These are phyloP conservation scores for Botrylloides violaceus DNA, from an alignment of 23 tunicate species.

Conservation along the genomic window DNA sequence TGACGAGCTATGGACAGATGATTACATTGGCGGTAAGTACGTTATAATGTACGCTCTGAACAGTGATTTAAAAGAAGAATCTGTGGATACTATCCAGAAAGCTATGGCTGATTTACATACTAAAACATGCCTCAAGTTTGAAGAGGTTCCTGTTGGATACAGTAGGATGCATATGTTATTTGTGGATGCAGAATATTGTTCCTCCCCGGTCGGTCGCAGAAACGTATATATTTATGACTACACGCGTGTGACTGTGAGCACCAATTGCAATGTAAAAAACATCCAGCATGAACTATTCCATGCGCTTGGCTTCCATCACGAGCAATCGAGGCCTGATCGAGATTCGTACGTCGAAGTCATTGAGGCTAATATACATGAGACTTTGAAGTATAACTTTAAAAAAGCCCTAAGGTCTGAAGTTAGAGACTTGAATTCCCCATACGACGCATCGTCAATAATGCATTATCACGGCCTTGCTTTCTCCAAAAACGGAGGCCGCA, in stretches of 20 bases:
- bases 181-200: neutral
- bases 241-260: neutral
- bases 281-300: slow-evolving; percentile 18
- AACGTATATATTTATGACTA: neutral
- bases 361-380: neutral
- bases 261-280: neutral
- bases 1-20: neutral
- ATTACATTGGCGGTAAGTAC: neutral
- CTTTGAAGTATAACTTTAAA: neutral
- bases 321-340: slow-evolving; percentile 26
- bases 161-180: neutral
- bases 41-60: neutral
- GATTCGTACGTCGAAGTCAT: slow-evolving; percentile 1
- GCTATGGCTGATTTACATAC: neutral
- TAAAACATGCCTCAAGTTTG: neutral
- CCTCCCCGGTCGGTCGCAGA: neutral
- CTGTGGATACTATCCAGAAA: neutral
- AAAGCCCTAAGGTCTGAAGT: neutral
- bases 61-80: neutral
- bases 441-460: neutral
- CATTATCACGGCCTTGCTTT: neutral
- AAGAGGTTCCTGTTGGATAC: neutral
- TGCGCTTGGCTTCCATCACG: slow-evolving; percentile 23
- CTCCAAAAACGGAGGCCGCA: neutral
- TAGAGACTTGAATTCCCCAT: neutral